Evolutionary conservation across 2,113 vertebrate species (phyloP).

Genomic region (Pygoscelis adeliae): DNA sequence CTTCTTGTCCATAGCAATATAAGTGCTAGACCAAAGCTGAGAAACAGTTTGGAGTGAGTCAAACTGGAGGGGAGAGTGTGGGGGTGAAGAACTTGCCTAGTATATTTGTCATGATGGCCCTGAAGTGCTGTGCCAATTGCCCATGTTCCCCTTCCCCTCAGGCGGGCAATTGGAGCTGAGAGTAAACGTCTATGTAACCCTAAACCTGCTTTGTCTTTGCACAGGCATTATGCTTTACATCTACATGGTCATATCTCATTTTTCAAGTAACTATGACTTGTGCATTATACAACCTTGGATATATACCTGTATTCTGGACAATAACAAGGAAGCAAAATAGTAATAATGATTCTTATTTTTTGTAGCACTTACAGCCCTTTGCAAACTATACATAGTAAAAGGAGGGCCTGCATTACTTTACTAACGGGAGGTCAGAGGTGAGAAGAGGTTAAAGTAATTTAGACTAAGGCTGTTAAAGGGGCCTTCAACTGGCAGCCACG

Average conservation of each 20-base stretch:
- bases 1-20: neutral
- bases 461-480: neutral
- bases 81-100: neutral
- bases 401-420: neutral
- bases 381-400: neutral
- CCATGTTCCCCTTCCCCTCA: neutral
- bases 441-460: neutral
- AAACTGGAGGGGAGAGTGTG: neutral
- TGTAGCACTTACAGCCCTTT: neutral
- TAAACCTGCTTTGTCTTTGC: neutral
- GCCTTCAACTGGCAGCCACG: neutral
- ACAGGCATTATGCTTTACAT: neutral
- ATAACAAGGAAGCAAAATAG: neutral
- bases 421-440: neutral
- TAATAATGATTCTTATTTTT: neutral
- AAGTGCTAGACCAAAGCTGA: neutral
- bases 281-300: neutral
- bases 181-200: neutral
- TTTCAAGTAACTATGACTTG: neutral
- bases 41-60: neutral
- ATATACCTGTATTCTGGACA: neutral
- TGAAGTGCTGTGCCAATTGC: neutral
- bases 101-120: neutral
- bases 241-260: neutral
- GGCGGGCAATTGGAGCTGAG: neutral